These are phyloP conservation scores for Clytia hemisphaerica DNA, from an alignment of 30 jellyfish, hydroid and myxozoan genomes.

Conservation along the genomic window DNA sequence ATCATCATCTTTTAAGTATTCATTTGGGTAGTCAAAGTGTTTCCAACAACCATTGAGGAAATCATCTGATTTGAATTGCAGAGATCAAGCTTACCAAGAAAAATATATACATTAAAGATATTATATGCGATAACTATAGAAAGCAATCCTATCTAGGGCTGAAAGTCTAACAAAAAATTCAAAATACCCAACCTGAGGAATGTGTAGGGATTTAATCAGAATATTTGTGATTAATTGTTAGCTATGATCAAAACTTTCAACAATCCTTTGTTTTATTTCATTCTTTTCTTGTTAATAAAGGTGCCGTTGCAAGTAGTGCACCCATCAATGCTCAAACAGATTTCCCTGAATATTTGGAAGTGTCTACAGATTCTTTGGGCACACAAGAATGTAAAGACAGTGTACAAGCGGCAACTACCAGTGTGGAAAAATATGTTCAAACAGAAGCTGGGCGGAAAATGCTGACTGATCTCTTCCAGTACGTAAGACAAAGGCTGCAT, in stretches of 20 bases:
- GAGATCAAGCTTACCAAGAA: too few relatives aligned
- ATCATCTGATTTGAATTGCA: too few relatives aligned
- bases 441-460: constrained; percentile 60
- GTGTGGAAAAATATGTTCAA: constrained; percentile 35
- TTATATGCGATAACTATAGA: too few relatives aligned
- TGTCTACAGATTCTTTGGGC: constrained; percentile 51
- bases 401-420: constrained; percentile 55
- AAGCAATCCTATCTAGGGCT: too few relatives aligned
- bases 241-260: not conserved
- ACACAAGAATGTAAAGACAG: constrained; percentile 46
- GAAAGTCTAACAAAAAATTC: too few relatives aligned
- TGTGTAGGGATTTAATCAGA: not conserved
- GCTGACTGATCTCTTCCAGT: constrained; percentile 51
- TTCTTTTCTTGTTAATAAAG: not conserved
- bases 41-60: too few relatives aligned
- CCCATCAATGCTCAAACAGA: constrained; percentile 75
- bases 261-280: not conserved
- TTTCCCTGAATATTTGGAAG: constrained; percentile 73
- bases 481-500: too few relatives aligned
- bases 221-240: not conserved
- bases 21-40: too few relatives aligned
- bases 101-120: too few relatives aligned
- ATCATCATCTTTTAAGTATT: too few relatives aligned
- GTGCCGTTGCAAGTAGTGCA: constrained; percentile 83
- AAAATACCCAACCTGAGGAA: too few relatives aligned